These are phyloP conservation scores for Drosophila leonis DNA, from an alignment of 2,888 invertebrate species.

Conservation along the genomic window DNA sequence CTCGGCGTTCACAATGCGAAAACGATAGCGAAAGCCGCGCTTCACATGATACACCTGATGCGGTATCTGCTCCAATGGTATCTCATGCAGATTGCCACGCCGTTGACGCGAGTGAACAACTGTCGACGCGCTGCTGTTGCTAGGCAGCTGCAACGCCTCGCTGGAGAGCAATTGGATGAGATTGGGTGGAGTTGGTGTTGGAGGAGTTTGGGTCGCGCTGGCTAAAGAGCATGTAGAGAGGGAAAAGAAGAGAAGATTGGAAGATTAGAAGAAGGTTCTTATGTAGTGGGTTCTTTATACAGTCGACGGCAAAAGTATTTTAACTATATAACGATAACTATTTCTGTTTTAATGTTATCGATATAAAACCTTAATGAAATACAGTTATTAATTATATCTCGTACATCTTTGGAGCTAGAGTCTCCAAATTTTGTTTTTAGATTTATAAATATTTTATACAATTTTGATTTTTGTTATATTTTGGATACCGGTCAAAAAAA, in stretches of 20 bases:
- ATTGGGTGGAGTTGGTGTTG: constrained; percentile 24
- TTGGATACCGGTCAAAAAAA: too few species aligned
- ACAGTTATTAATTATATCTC: too few species aligned
- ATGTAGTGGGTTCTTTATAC: background rate
- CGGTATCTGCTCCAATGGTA: constrained; percentile 76
- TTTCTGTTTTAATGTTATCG: too few species aligned
- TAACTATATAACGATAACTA: too few species aligned
- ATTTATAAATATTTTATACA: too few species aligned
- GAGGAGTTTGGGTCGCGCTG: background rate
- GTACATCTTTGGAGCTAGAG: too few species aligned
- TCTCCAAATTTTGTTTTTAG: too few species aligned
- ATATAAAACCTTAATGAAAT: too few species aligned
- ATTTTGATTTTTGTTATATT: too few species aligned
- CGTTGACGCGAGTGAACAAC: constrained; percentile 49
- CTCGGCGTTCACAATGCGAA: constrained; percentile 93
- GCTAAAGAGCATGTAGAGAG: background rate
- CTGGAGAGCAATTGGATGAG: constrained; percentile 47
- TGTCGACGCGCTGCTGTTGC: constrained; percentile 33
- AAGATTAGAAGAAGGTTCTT: background rate
- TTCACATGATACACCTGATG: constrained; percentile 81
- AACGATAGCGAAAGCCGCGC: constrained; percentile 90
- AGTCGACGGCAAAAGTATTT: too few species aligned
- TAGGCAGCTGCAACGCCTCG: constrained; percentile 22
- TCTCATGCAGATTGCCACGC: constrained; percentile 56
- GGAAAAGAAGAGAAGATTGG: background rate